phyloP scores from a whole-genome alignment of 2,797 vertebrate genomes.

The Kryptopterus vitreolus region DNA sequence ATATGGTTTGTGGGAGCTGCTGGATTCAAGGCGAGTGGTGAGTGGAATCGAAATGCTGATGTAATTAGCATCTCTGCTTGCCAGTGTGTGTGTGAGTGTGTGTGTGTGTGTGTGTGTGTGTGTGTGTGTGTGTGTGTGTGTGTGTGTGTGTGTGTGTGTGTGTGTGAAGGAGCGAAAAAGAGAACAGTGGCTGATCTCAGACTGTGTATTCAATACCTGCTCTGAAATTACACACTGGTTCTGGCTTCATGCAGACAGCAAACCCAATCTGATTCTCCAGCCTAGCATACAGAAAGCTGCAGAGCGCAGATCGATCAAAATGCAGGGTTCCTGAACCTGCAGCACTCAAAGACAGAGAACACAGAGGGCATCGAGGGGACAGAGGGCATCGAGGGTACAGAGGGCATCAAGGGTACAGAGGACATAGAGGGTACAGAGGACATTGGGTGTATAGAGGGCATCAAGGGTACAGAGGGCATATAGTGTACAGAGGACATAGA shows the following conservation, averaged over 20 bases:
- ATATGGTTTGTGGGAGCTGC: background rate
- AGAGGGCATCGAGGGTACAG: no score
- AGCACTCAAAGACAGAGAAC: background rate
- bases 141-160: slow-evolving; percentile 38
- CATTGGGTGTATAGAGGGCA: no score
- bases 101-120: background rate
- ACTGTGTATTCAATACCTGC: slow-evolving; percentile 69
- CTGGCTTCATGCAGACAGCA: background rate
- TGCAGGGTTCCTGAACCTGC: background rate
- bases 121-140: slow-evolving; percentile 43
- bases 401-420: no score
- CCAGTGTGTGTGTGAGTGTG: slow-evolving; percentile 38
- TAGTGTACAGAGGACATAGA: no score
- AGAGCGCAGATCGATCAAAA: background rate
- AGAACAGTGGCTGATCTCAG: slow-evolving; percentile 50
- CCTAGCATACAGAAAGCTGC: background rate
- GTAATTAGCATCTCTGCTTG: slow-evolving; percentile 4
- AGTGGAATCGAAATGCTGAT: slow-evolving; percentile 1
- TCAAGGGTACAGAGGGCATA: no score
- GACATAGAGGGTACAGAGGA: no score
- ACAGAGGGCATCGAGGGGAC: no score
- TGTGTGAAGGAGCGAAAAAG: slow-evolving; percentile 17
- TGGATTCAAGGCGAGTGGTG: background rate
- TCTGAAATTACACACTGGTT: slow-evolving; percentile 73
- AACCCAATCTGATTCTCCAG: background rate